Conservation (phyloP, 1,140 invertebrate species). For the Drosophila repletoides region DNA sequence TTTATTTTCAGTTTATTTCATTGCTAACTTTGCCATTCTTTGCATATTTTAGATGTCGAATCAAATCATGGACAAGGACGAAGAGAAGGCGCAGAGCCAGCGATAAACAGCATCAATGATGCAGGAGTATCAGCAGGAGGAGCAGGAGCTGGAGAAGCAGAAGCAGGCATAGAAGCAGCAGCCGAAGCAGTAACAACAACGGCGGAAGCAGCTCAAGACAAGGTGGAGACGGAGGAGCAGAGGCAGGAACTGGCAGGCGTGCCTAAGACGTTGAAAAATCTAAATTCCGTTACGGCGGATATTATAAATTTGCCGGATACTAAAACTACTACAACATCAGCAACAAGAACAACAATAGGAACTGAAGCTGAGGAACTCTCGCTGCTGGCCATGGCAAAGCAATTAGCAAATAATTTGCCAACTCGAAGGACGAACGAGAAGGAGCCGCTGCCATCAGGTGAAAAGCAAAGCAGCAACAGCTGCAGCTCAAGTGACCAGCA, state of each 20-base stretch:
- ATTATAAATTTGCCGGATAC: conserved; percentile 74
- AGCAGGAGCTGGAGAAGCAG: background rate
- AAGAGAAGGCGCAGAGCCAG: conserved; percentile 15
- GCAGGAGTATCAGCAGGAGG: conserved; percentile 38
- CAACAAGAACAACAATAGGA: conserved; percentile 15
- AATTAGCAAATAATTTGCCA: conserved; percentile 77
- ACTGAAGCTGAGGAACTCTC: conserved; percentile 5
- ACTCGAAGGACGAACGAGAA: conserved; percentile 36
- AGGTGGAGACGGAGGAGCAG: conserved; percentile 6
- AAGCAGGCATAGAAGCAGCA: conserved; percentile 24
- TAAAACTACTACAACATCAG: conserved; percentile 18
- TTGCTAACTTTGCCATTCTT: conserved; percentile 63
- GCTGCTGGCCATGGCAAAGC: conserved; percentile 53
- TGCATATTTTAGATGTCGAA: conserved; percentile 79
- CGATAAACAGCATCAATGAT: conserved; percentile 63
- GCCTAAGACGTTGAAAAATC: conserved; percentile 66
- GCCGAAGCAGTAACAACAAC: background rate
- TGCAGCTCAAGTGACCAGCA: conserved; percentile 53
- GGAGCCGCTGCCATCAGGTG: conserved; percentile 51
- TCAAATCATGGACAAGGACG: conserved; percentile 66
- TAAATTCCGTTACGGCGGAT: conserved; percentile 68
- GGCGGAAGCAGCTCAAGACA: conserved; percentile 24
- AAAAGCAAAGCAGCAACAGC: conserved; percentile 54
- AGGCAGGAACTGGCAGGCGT: conserved; percentile 9
- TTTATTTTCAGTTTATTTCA: conserved; percentile 73